A percentile compares a stretch with the other conserved stretches of the same genome.
Conservation (phyloP, 2,113 vertebrate genomes). For the Salvelinus alpinus region DNA sequence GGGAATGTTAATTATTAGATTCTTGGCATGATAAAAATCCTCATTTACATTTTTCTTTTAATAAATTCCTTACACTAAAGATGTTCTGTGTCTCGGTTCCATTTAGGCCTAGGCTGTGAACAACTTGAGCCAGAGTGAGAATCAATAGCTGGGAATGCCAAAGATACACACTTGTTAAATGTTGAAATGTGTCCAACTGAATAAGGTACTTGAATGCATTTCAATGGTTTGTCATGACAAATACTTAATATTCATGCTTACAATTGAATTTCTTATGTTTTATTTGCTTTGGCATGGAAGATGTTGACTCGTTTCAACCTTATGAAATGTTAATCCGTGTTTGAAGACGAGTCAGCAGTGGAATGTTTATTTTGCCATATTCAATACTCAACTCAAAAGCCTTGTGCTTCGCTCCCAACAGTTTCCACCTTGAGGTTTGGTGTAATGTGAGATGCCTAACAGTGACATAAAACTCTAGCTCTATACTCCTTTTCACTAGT, state of each 20-base stretch:
- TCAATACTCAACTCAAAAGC: neutral
- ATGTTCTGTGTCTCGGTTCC: neutral
- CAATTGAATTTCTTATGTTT: neutral
- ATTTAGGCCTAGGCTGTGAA: too few relatives aligned
- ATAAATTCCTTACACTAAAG: conserved; percentile 10
- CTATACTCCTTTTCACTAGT: too few relatives aligned
- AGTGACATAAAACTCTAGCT: too few relatives aligned
- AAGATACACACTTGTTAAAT: too few relatives aligned
- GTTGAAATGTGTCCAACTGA: too few relatives aligned
- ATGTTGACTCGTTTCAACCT: neutral
- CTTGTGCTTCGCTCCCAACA: neutral
- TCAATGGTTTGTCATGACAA: too few relatives aligned
- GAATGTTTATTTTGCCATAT: neutral
- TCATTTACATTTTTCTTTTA: conserved; percentile 54
- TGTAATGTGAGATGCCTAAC: too few relatives aligned
- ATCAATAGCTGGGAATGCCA: too few relatives aligned
- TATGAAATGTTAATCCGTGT: neutral
- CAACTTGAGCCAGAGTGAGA: too few relatives aligned
- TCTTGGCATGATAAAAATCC: conserved; percentile 53
- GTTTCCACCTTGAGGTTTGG: too few relatives aligned
- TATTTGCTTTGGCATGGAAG: neutral
- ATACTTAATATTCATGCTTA: neutral
- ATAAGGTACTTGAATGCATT: too few relatives aligned
- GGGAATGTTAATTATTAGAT: conserved; percentile 70
- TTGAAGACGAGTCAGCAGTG: neutral